Evolutionary conservation across 2,888 invertebrate genomes (phyloP), one percentile per base, ranked within the genome.

Genomic region (Dendrolimus houi): DNA sequence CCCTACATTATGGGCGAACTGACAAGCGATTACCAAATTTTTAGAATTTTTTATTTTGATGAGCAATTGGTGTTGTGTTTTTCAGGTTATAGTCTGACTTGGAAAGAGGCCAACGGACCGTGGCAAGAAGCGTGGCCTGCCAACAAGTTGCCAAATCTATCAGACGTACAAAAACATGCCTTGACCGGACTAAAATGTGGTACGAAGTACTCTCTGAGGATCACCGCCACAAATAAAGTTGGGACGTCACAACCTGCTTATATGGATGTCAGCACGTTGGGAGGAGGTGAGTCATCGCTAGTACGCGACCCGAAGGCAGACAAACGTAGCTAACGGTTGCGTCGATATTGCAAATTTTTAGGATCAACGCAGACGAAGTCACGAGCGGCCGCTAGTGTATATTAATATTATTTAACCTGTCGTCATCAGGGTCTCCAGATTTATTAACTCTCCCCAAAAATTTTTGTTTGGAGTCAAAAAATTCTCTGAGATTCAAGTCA

Each of bases 191-290:
- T 98, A 12, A 94, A 94, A 71, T 98, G 97, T 77, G 97, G 98
- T 14, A 96, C 96, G 9, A 93, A 94, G 63, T 97, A 97, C 75
- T 93, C 95, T 59, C 92, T 97, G 62, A 93, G 95, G 75, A 92
- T 97, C 70, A 94, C 95, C 1, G 96, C 97, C 0, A 94, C 94
- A 56, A 97, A 97, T 83, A 92, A 93, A 67, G 95, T 97, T 7
- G 97, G 97, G 6, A 94, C 94, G 54, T 96, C 97, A 10, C 93
- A 94, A 64, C 93, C 95, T 0, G 91, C 92, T 2, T 87, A 94
- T 61, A 83, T 92, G 60, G 93, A 94, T 54, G 89, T 92, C 59
- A 94, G 93, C 71, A 90, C 90, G 55, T 87, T 94, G 40, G 94
- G 94, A 2, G 89, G 91, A 74, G 92, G 94, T 78, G 76, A 83